A percentile compares a stretch with the other conserved stretches of the same genome.
phyloP scores from a whole-genome alignment of 2,113 vertebrate genomes.

The Stegastes partitus region DNA sequence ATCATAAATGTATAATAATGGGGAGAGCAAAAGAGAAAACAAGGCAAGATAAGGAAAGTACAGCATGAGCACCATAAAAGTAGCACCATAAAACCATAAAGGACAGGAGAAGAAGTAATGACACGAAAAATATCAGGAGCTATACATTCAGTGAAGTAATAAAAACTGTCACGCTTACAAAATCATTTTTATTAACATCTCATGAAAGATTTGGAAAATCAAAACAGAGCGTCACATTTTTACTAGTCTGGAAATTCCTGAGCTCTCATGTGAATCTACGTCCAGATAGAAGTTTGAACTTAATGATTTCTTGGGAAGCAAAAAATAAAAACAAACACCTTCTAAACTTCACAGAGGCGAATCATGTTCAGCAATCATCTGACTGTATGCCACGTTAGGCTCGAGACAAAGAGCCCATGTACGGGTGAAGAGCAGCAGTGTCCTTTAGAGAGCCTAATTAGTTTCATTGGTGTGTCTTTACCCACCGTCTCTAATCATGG shows the following conservation, averaged over 20 bases:
- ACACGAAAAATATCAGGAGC: too few relatives aligned
- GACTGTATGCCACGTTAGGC: slow-evolving; percentile 70
- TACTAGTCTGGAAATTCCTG: not conserved
- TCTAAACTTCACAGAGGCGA: not conserved
- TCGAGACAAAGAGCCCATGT: slow-evolving; percentile 69
- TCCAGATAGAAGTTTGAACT: not conserved
- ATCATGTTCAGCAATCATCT: slow-evolving; percentile 63
- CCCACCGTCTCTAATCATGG: slow-evolving; percentile 61
- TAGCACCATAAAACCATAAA: slow-evolving; percentile 22
- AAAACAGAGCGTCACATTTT: not conserved
- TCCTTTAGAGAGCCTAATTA: slow-evolving; percentile 35
- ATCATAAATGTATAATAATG: not conserved
- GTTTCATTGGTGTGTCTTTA: slow-evolving; percentile 45
- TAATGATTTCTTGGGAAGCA: not conserved
- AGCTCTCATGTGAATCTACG: not conserved
- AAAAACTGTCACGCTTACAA: too few relatives aligned
- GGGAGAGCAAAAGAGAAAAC: not conserved
- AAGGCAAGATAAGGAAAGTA: not conserved
- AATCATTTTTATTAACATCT: too few relatives aligned
- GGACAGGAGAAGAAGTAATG: slow-evolving; percentile 26
- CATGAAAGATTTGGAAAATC: too few relatives aligned
- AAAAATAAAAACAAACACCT: not conserved
- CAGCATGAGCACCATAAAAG: not conserved
- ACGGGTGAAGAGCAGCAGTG: slow-evolving; percentile 39
- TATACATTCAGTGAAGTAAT: too few relatives aligned